Conservation (phyloP, 2,113 vertebrate genomes). For the Passer montanus region DNA sequence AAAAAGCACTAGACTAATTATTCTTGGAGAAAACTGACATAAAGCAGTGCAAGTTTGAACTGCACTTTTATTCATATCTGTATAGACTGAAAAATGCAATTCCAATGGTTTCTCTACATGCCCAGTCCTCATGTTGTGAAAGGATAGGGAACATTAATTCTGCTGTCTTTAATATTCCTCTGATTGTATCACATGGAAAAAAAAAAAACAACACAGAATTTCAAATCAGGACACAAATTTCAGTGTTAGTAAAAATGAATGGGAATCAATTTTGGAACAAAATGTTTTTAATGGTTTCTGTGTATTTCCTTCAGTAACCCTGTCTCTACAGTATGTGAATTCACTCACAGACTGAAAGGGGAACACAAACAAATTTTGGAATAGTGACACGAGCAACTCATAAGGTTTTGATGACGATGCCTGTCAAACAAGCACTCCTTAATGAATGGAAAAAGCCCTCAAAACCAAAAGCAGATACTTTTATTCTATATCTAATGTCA, state of each 20-base stretch:
- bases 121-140: background rate
- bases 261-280: background rate
- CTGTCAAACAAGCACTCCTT: background rate
- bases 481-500: background rate
- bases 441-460: background rate
- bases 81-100: background rate
- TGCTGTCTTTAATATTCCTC: background rate
- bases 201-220: background rate
- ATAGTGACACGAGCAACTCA: background rate
- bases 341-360: background rate
- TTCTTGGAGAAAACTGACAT: background rate
- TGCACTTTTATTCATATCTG: background rate
- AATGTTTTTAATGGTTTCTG: background rate
- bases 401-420: background rate
- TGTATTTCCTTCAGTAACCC: background rate
- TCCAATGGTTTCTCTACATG: background rate
- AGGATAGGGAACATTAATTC: background rate
- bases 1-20: background rate
- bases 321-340: background rate
- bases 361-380: background rate
- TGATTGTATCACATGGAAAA: background rate
- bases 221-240: background rate
- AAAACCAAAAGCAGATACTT: background rate
- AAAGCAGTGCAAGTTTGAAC: rapidly evolving
- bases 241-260: background rate